Evolutionary conservation across 2,888 invertebrate genomes (phyloP).

Genomic region (Microdon myrmicae): DNA sequence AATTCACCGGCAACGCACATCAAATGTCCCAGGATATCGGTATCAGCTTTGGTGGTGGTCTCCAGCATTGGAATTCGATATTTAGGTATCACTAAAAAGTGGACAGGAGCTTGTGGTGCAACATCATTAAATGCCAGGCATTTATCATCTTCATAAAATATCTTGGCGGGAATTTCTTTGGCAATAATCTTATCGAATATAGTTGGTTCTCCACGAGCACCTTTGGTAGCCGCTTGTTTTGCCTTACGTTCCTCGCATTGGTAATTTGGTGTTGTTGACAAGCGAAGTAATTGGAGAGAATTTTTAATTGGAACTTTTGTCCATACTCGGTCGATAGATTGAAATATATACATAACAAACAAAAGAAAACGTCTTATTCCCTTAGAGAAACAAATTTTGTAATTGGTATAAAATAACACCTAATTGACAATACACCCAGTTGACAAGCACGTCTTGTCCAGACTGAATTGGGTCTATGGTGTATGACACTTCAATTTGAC

Average conservation of each 20-base stretch:
- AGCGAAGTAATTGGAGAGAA: not conserved
- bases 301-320: too few relatives aligned
- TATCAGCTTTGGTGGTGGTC: slow-evolving; percentile 70
- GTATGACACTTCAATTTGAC: too few relatives aligned
- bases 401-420: too few relatives aligned
- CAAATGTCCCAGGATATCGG: slow-evolving; percentile 80
- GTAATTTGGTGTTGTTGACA: slow-evolving; percentile 13
- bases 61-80: slow-evolving; percentile 75
- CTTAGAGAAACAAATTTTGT: too few relatives aligned
- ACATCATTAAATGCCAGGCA: slow-evolving; percentile 86
- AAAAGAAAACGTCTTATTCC: too few relatives aligned
- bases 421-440: too few relatives aligned
- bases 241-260: slow-evolving; percentile 35
- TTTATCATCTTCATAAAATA: slow-evolving; percentile 83
- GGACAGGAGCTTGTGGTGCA: slow-evolving; percentile 82
- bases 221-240: slow-evolving; percentile 31
- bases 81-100: slow-evolving; percentile 87
- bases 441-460: too few relatives aligned
- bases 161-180: slow-evolving; percentile 81
- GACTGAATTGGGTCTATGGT: too few relatives aligned
- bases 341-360: too few relatives aligned
- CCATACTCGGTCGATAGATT: too few relatives aligned
- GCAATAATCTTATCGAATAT: slow-evolving; percentile 80
- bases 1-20: slow-evolving; percentile 75
- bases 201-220: slow-evolving; percentile 29